Percentiles rank a stretch among this genome's conserved stretches.
These are phyloP conservation scores for Cryptosula pallasiana DNA, from an alignment of 2,888 invertebrate species.

Conservation along the genomic window DNA sequence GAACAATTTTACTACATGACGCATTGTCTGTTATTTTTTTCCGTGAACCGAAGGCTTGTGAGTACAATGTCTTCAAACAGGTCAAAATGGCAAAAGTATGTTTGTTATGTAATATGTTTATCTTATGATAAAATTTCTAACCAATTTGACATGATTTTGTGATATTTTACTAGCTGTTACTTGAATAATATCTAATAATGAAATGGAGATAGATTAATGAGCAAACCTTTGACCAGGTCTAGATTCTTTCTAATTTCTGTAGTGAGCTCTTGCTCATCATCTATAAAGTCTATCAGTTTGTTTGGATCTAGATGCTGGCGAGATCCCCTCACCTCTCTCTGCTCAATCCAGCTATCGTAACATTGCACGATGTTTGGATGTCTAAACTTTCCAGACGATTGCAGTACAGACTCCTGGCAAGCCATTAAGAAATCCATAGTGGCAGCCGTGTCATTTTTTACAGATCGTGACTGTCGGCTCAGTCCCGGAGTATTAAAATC, in stretches of 20 bases:
- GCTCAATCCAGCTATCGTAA: neutral
- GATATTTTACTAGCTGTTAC: no score
- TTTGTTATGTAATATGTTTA: no score
- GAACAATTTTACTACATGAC: no score
- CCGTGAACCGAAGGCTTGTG: no score
- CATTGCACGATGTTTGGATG: conserved; percentile 1
- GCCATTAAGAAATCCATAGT: conserved; percentile 3
- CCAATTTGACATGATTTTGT: no score
- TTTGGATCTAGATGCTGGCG: neutral
- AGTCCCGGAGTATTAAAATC: neutral
- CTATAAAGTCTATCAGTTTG: neutral
- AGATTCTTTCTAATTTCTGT: neutral
- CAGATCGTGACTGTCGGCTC: neutral
- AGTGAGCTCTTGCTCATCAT: neutral
- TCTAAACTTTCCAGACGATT: neutral
- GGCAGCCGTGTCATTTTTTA: neutral
- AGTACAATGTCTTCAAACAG: no score
- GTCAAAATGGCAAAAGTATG: no score
- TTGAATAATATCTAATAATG: no score
- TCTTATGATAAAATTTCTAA: no score
- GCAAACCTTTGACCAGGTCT: neutral
- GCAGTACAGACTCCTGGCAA: conserved; percentile 15
- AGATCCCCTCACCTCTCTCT: neutral
- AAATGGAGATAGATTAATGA: no score
- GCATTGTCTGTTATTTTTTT: no score